Percentiles rank a stretch among this genome's conserved stretches.
Evolutionary conservation across 2,113 vertebrate species (phyloP).

Genomic region (Megalops atlanticus): DNA sequence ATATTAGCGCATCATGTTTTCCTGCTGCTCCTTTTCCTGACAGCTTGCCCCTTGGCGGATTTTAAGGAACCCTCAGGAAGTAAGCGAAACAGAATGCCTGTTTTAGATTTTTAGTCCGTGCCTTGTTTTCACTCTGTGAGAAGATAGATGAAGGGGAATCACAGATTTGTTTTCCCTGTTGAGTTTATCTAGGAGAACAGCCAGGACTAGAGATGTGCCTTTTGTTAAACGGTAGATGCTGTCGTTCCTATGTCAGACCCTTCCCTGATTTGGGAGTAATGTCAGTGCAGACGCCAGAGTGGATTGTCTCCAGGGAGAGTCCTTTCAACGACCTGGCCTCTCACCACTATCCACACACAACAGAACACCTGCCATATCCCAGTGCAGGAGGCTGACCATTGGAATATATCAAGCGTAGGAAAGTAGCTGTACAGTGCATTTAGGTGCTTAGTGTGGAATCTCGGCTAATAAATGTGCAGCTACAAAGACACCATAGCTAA

Average conservation of each 20-base stretch:
- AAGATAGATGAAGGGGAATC: conserved; percentile 28
- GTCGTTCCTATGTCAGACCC: neutral
- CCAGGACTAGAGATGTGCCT: conserved; percentile 6
- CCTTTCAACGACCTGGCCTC: neutral
- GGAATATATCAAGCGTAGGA: neutral
- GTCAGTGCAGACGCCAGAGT: neutral
- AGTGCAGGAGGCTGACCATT: neutral
- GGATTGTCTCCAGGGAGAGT: neutral
- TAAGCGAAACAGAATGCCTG: neutral
- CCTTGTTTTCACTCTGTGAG: conserved; percentile 28
- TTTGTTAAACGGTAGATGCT: conserved; percentile 16
- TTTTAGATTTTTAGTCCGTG: conserved; percentile 13
- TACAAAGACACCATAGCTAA: neutral
- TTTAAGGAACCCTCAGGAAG: neutral
- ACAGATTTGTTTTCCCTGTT: conserved; percentile 41
- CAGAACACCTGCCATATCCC: neutral
- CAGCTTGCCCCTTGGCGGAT: neutral
- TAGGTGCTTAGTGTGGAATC: neutral
- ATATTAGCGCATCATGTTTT: neutral
- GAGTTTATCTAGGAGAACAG: conserved; percentile 14
- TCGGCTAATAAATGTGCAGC: neutral
- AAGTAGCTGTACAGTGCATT: neutral
- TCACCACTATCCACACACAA: neutral
- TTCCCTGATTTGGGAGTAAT: neutral
- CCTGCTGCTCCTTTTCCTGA: neutral